Percentiles rank a stretch among this genome's conserved stretches.
Evolutionary conservation across 2,888 invertebrate species (phyloP).

Genomic region (Limnephilus rhombicus): DNA sequence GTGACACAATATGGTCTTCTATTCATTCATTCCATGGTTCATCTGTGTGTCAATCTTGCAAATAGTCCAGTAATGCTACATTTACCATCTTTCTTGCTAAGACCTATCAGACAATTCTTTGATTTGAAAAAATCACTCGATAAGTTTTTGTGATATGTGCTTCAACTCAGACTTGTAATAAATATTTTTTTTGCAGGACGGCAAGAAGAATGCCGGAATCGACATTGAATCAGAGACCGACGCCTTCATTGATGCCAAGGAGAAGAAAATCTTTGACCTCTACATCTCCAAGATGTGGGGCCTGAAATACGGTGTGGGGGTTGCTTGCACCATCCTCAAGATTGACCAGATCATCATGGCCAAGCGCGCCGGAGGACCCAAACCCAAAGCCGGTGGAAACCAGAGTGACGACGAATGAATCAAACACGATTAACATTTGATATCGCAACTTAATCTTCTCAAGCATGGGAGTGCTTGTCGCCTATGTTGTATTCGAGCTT

Average conservation of each 20-base stretch:
- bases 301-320: constrained; percentile 95
- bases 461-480: not conserved
- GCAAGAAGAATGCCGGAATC: constrained; percentile 89
- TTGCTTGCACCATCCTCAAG: constrained; percentile 93
- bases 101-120: no score
- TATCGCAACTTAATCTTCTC: constrained; percentile 15
- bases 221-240: constrained; percentile 90
- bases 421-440: not conserved
- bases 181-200: constrained; percentile 76
- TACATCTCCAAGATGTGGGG: constrained; percentile 94
- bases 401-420: constrained; percentile 85
- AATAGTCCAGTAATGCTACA: not conserved
- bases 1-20: no score
- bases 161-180: not conserved
- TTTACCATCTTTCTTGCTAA: not conserved
- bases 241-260: constrained; percentile 85
- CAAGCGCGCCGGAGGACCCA: constrained; percentile 97
- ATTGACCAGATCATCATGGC: constrained; percentile 99
- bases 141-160: no score
- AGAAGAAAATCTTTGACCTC: constrained; percentile 89
- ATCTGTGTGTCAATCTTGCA: no score
- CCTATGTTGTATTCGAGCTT: constrained; percentile 22
- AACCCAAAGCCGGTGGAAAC: constrained; percentile 82
- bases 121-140: no score
- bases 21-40: no score